phyloP scores from a whole-genome alignment of 2,888 invertebrate genomes.

The Cosmia pyralina region DNA sequence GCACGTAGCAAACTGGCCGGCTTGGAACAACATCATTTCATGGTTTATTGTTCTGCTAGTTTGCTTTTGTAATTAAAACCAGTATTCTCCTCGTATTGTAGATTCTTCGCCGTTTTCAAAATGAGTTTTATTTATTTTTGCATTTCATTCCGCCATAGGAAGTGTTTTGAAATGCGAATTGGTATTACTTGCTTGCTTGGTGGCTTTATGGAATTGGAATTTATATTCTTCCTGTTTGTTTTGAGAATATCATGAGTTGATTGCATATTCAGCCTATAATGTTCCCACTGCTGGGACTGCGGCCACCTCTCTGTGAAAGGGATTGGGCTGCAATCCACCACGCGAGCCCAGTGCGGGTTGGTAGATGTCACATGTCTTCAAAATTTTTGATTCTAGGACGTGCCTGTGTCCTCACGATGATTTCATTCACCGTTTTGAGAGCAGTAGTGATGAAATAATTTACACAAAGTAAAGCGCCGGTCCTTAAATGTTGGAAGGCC shows the following conservation, averaged over 20 bases:
- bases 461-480: no score
- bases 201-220: constrained; percentile 18
- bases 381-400: no score
- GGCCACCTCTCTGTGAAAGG: no score
- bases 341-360: no score
- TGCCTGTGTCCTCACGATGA: no score
- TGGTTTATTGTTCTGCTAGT: constrained; percentile 66
- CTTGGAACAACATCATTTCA: constrained; percentile 63
- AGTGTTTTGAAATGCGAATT: constrained; percentile 27
- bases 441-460: no score
- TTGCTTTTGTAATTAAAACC: constrained; percentile 63
- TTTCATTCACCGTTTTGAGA: no score
- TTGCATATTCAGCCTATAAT: not conserved
- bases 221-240: not conserved
- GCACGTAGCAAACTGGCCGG: constrained; percentile 66
- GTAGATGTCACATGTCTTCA: no score
- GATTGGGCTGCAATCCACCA: no score
- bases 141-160: constrained; percentile 20
- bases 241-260: not conserved
- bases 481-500: no score
- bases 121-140: constrained; percentile 47
- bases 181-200: constrained; percentile 1
- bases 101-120: constrained; percentile 38
- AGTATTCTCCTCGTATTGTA: constrained; percentile 42
- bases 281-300: no score